Evolutionary conservation across 2,888 invertebrate genomes (phyloP), one percentile per base, ranked within the genome.

Genomic region (Xiphydria camelus): DNA sequence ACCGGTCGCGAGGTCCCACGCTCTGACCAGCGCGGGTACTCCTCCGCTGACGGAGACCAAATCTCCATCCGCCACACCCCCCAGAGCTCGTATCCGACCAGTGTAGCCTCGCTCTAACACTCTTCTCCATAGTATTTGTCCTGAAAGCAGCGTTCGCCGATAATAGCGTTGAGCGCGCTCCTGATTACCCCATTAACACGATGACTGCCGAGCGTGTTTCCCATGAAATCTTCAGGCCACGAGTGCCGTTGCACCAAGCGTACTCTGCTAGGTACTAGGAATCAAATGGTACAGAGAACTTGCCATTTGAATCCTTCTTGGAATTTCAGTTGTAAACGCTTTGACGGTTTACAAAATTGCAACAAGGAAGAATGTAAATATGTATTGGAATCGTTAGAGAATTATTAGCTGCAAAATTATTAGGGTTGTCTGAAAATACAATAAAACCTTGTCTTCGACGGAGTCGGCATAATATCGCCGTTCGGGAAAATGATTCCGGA

Each of bases 101-200:
- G 84, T 77, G 9, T 68, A 66, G 51, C 80, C 77, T 55, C 76
- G 73, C 61, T 94, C 94, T 39, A 94, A 79, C 36, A 93, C 82
- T 71, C 91, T 88, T 43, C 94, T 83, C 92, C 94, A 94, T 61
- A 86, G 76, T 59, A 90, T 83, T 72, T 87, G 83, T 36, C 89
- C 89, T 86, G 57, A 9, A 64, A 65, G 5, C 18, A n/a, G n/a
- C n/a, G n/a, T n/a, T n/a, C n/a, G n/a, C n/a, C n/a, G n/a, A n/a
- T n/a, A n/a, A n/a, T n/a, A n/a, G n/a, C n/a, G n/a, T n/a, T n/a
- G n/a, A n/a, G n/a, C n/a, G n/a, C n/a, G n/a, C n/a, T n/a, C n/a
- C n/a, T n/a, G n/a, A n/a, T n/a, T n/a, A n/a, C n/a, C n/a, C n/a
- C n/a, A n/a, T n/a, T n/a, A n/a, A n/a, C n/a, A n/a, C n/a, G n/a